Percentiles rank a stretch among this genome's conserved stretches.
Evolutionary conservation across 2,113 vertebrate species (phyloP).

Genomic region (Indicator maculatus): DNA sequence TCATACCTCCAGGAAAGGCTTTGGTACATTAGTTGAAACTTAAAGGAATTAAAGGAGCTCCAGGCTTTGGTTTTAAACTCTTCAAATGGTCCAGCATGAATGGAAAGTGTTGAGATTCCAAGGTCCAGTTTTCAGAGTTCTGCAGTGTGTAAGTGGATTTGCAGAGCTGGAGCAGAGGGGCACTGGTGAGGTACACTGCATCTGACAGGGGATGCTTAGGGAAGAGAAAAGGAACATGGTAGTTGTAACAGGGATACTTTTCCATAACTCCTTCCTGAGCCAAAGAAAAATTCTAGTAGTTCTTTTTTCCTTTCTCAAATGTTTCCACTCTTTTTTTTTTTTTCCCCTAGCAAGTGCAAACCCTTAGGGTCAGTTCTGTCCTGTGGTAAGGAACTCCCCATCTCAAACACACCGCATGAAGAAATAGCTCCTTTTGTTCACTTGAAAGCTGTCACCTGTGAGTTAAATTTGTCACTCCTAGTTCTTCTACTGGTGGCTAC

Average conservation of each 20-base stretch:
- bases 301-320: not conserved
- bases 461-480: not conserved
- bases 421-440: not conserved
- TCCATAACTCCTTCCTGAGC: not conserved
- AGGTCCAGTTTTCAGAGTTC: not conserved
- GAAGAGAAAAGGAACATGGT: not conserved
- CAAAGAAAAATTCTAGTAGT: too few relatives aligned
- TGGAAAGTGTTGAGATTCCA: not conserved
- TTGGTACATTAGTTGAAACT: not conserved
- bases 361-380: not conserved
- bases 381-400: not conserved
- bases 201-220: not conserved
- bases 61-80: not conserved
- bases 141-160: rapidly evolving
- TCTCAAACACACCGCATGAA: not conserved
- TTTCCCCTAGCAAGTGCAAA: rapidly evolving
- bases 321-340: not conserved
- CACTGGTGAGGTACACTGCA: not conserved
- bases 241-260: not conserved
- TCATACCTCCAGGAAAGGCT: not conserved
- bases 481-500: not conserved
- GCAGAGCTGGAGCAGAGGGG: not conserved
- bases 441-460: not conserved
- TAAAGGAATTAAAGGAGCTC: not conserved
- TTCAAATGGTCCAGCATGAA: not conserved